phyloP scores from a whole-genome alignment of 2,888 invertebrate genomes.

The Melieria crassipennis region DNA sequence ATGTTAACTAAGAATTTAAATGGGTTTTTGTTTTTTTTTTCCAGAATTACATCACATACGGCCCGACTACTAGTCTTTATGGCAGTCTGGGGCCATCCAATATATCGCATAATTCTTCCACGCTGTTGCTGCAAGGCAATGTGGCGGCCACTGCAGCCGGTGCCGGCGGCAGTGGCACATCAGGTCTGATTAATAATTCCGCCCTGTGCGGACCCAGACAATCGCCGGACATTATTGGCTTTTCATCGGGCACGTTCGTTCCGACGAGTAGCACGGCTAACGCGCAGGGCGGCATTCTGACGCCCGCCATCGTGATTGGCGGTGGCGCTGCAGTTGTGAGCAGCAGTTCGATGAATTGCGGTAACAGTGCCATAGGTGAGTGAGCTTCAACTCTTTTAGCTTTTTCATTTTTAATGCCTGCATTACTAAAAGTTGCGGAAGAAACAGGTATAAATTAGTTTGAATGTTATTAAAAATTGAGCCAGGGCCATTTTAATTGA shows the following conservation, averaged over 20 bases:
- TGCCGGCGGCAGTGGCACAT: slow-evolving; percentile 24
- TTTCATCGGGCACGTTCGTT: slow-evolving; percentile 55
- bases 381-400: slow-evolving; percentile 15
- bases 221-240: slow-evolving; percentile 63
- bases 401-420: not conserved
- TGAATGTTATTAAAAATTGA: too few relatives aligned
- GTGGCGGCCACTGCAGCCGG: not conserved
- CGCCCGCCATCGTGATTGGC: slow-evolving; percentile 57
- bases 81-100: slow-evolving; percentile 58
- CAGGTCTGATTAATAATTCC: not conserved
- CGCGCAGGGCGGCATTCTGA: slow-evolving; percentile 44
- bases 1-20: slow-evolving; percentile 5
- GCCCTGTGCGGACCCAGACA: slow-evolving; percentile 53
- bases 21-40: slow-evolving; percentile 20
- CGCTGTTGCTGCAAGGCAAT: slow-evolving; percentile 50
- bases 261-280: slow-evolving; percentile 17
- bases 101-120: slow-evolving; percentile 54
- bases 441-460: too few relatives aligned
- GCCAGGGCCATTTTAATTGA: too few relatives aligned
- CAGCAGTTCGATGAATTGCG: slow-evolving; percentile 8
- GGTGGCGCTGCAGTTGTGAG: slow-evolving; percentile 35
- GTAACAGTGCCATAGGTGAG: slow-evolving; percentile 53
- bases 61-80: slow-evolving; percentile 60
- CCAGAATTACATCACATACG: slow-evolving; percentile 63
- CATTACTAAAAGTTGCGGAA: not conserved